A percentile compares a stretch with the other conserved stretches of the same genome.
Conservation (phyloP, 1,140 invertebrate species). For the Muscidifurax raptorellus region DNA sequence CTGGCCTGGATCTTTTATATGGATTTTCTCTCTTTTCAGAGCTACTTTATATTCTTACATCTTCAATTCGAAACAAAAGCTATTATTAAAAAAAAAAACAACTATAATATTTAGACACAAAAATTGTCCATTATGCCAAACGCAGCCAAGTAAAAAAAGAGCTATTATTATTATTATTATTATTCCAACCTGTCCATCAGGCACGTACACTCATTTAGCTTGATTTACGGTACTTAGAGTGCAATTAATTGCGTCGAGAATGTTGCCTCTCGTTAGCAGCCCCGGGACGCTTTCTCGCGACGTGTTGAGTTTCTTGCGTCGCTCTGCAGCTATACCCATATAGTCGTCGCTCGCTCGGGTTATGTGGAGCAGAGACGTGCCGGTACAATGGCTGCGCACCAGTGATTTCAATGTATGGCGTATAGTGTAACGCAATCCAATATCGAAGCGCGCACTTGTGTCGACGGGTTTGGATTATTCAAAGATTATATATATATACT, state of each 20-base stretch:
- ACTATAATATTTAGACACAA: background rate
- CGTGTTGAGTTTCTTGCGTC: conserved; percentile 44
- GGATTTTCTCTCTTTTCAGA: background rate
- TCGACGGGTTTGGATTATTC: too few species aligned
- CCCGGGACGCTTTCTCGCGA: conserved; percentile 12
- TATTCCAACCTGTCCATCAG: conserved; percentile 15
- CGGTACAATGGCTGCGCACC: conserved; percentile 2
- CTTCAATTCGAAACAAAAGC: too few species aligned
- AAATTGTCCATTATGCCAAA: background rate
- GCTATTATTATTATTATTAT: background rate
- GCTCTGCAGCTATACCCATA: conserved; percentile 9
- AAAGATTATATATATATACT: too few species aligned
- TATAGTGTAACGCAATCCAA: conserved; percentile 25
- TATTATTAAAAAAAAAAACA: too few species aligned
- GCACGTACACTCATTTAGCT: conserved; percentile 53
- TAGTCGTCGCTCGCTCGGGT: background rate
- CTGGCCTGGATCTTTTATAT: background rate
- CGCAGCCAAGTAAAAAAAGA: background rate
- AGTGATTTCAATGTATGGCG: background rate
- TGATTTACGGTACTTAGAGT: conserved; percentile 56
- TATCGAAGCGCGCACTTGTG: conserved; percentile 15
- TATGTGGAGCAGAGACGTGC: conserved; percentile 1
- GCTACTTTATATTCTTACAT: too few species aligned
- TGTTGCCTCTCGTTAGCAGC: conserved; percentile 30
- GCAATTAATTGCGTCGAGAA: conserved; percentile 57